phyloP scores from a whole-genome alignment of 2,797 vertebrate genomes.

The Bradypodion ventrale region DNA sequence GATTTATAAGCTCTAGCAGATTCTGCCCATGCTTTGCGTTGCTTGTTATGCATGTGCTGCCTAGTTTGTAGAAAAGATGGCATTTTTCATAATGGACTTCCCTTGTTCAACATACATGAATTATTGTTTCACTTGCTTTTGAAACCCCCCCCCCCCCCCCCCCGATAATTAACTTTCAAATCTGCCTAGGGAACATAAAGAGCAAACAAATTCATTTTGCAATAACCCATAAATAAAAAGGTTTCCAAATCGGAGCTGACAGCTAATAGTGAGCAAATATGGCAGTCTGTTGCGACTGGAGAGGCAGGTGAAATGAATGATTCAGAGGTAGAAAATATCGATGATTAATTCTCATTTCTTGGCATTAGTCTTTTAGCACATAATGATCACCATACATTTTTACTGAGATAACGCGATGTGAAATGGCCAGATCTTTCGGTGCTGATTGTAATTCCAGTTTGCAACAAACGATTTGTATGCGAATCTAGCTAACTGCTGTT shows the following conservation, averaged over 20 bases:
- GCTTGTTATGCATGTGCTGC: conserved; percentile 39
- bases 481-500: background rate
- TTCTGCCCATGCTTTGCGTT: conserved; percentile 19
- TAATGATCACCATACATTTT: conserved; percentile 1
- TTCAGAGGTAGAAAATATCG: conserved; percentile 15
- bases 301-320: conserved; percentile 50
- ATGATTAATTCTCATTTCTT: conserved; percentile 34
- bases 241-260: conserved; percentile 47
- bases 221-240: conserved; percentile 59
- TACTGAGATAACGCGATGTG: background rate
- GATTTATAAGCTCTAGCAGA: conserved; percentile 47
- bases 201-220: conserved; percentile 54
- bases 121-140: conserved; percentile 47
- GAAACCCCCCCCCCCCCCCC: conserved; percentile 6
- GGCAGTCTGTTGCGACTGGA: conserved; percentile 10
- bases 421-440: background rate
- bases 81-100: conserved; percentile 40
- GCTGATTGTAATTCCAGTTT: conserved; percentile 1
- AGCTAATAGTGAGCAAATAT: conserved; percentile 30
- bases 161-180: conserved; percentile 57
- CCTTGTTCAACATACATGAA: conserved; percentile 49
- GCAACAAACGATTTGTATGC: background rate
- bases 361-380: background rate
- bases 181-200: conserved; percentile 42
- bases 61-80: conserved; percentile 36